These are phyloP conservation scores for Lampropteryx suffumata DNA, from an alignment of 2,888 invertebrate genomes.

Conservation along the genomic window DNA sequence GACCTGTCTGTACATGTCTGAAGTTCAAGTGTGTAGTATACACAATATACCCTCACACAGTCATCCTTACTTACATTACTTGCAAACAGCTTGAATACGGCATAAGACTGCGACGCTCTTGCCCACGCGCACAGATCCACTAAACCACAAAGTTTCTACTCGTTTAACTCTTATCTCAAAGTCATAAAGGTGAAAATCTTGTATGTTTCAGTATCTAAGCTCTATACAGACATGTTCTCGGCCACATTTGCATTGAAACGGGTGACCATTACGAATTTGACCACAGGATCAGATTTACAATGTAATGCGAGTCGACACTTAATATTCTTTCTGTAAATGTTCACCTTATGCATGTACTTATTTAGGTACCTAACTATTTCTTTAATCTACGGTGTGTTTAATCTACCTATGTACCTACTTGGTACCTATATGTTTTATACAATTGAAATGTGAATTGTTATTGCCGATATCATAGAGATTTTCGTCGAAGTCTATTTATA, in stretches of 20 bases:
- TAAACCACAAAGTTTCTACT: slow-evolving; percentile 28
- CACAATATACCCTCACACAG: slow-evolving; percentile 67
- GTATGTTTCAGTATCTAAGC: slow-evolving; percentile 14
- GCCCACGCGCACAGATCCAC: slow-evolving; percentile 40
- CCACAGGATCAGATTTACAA: slow-evolving; percentile 28
- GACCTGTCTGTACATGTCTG: slow-evolving; percentile 39
- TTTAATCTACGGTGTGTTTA: slow-evolving; percentile 10
- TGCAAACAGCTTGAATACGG: slow-evolving; percentile 27
- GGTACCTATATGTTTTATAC: too few relatives aligned
- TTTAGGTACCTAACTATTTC: too few relatives aligned
- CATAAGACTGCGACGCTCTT: slow-evolving; percentile 40
- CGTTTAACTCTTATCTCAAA: slow-evolving; percentile 14
- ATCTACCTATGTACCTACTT: neutral
- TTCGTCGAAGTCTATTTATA: neutral
- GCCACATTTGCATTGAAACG: slow-evolving; percentile 45
- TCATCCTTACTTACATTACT: slow-evolving; percentile 40
- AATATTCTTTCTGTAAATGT: slow-evolving; percentile 12
- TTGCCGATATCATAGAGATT: neutral
- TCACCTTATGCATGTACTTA: too few relatives aligned
- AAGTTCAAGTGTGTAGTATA: slow-evolving; percentile 79
- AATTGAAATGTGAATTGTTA: slow-evolving; percentile 4
- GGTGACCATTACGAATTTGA: slow-evolving; percentile 41
- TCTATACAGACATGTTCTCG: slow-evolving; percentile 31
- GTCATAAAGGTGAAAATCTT: slow-evolving; percentile 25
- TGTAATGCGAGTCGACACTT: slow-evolving; percentile 20